Evolutionary conservation across 2,797 vertebrate genomes (phyloP), one percentile per base, ranked within the genome.

Genomic region (Antennarius maculatus): DNA sequence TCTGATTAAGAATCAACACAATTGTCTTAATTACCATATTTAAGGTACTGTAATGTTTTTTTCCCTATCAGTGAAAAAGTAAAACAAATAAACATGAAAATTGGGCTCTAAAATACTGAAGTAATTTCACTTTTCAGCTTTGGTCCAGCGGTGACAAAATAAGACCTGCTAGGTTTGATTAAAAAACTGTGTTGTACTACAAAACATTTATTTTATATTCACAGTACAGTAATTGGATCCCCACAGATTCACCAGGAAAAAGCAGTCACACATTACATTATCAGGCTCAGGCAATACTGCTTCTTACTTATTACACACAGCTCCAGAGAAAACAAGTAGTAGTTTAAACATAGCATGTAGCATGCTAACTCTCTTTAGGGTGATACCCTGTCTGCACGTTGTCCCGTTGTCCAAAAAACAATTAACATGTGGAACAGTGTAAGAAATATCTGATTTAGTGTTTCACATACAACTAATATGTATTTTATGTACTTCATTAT

Each of bases 131-230:
- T 48, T 74, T 84, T 68, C 55, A 79, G 62, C 71, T 87, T 88
- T 87, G 85, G 83, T 89, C 74, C 71, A 63, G 15, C 3, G 8
- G 17, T 47, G 31, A 71, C 28, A 83, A 53, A 69, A 6, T 50
- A 57, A 63, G 53, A 6, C 1, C 17, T 12, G 28, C 65, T n/a
- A 48, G 5, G 9, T 49, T 75, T 66, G 4, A 71, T 67, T 71
- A 74, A 72, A 82, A 68, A 48, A 0, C 0, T 41, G 18, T 28
- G 43, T 16, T 54, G 53, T 54, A 50, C 16, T 48, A 2, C 28
- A 58, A 62, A 59, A 49, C 42, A 18, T 61, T 9, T 13, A 18
- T 61, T 9, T 13, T 62, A 57, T 15, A 18, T 2, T 45, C 23
- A 23, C 23, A 23, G 23, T 5, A 1, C 17, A 3, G 46, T 62